A percentile compares a stretch with the other conserved stretches of the same genome.
Evolutionary conservation across 2,797 vertebrate species (phyloP).

Genomic region (Enteromius viviparus): DNA sequence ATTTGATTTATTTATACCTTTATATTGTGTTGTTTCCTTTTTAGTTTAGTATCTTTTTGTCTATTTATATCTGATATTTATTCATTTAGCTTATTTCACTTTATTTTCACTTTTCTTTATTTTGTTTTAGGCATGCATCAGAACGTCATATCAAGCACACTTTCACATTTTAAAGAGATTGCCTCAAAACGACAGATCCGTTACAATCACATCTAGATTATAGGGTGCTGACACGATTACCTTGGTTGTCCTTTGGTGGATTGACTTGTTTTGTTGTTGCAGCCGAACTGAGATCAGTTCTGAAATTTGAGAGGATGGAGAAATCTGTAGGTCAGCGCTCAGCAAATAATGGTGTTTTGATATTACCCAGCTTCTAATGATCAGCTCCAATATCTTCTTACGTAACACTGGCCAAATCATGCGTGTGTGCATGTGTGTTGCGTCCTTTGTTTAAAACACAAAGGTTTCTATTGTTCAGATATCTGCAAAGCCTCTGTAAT

Average conservation of each 20-base stretch:
- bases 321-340: constrained; percentile 1
- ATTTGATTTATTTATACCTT: neutral
- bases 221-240: constrained; percentile 16
- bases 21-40: neutral
- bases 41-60: neutral
- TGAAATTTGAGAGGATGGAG: neutral
- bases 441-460: constrained; percentile 50
- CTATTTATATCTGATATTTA: neutral
- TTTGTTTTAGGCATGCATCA: neutral
- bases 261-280: neutral
- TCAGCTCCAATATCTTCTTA: constrained; percentile 42
- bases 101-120: neutral
- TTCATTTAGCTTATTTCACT: neutral
- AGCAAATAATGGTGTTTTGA: constrained; percentile 7
- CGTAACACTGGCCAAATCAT: constrained; percentile 38
- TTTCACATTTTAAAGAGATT: neutral
- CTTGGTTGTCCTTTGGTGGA: constrained; percentile 34
- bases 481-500: constrained; percentile 56
- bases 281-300: constrained; percentile 12
- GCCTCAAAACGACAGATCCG: constrained; percentile 11
- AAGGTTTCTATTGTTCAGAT: constrained; percentile 62
- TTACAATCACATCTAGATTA: neutral
- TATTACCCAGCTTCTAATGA: constrained; percentile 27
- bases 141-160: neutral
- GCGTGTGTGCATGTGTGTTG: constrained; percentile 41